Evolutionary conservation across 2,888 invertebrate genomes (phyloP).

Genomic region (Bugula neritina): DNA sequence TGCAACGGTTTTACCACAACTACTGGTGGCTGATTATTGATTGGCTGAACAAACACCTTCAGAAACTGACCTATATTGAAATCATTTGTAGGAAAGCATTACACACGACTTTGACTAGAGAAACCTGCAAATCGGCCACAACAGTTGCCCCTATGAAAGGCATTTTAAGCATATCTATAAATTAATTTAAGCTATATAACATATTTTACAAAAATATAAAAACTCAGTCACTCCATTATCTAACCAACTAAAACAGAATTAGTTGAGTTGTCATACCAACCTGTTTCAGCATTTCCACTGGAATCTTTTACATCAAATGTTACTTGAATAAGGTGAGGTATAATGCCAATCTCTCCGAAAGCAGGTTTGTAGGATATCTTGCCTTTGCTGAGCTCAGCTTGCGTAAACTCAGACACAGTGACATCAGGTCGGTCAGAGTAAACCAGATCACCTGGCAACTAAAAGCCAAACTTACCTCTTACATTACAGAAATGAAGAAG

Average conservation of each 20-base stretch:
- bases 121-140: too few species aligned
- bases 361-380: constrained; percentile 51
- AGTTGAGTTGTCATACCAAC: too few species aligned
- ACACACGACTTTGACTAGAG: too few species aligned
- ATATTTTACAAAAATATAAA: too few species aligned
- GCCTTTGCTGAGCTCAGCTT: constrained; percentile 50
- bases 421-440: constrained; percentile 13
- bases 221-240: too few species aligned
- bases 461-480: too few species aligned
- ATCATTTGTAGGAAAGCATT: too few species aligned
- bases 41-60: constrained; percentile 43
- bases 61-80: neutral
- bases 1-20: constrained; percentile 43
- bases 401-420: constrained; percentile 41
- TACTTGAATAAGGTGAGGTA: constrained; percentile 47
- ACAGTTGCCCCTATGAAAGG: too few species aligned
- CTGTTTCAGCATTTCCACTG: constrained; percentile 39
- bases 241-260: too few species aligned
- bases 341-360: constrained; percentile 44
- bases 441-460: constrained; percentile 1
- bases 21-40: constrained; percentile 49
- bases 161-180: too few species aligned
- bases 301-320: constrained; percentile 47
- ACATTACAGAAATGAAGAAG: too few species aligned
- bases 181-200: too few species aligned